Percentiles rank a stretch among this genome's conserved stretches.
Evolutionary conservation across 2,888 invertebrate genomes (phyloP).

Genomic region (Limnephilus auricula): DNA sequence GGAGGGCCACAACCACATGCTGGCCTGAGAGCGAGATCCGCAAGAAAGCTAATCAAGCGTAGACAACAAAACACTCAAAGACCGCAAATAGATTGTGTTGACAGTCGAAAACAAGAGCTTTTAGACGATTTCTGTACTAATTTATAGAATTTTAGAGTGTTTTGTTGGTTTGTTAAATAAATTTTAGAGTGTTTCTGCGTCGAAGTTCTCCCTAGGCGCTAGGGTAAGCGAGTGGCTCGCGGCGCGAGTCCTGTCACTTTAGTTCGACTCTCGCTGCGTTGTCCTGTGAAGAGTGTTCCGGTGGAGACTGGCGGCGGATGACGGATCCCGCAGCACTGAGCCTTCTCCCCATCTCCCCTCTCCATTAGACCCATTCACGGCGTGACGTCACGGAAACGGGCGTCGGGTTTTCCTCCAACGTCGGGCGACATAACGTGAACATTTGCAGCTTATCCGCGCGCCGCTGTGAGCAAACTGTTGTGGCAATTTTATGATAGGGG

Average conservation of each 20-base stretch:
- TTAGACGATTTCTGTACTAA: background rate
- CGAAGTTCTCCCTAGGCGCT: background rate
- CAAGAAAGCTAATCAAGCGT: background rate
- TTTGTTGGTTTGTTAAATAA: background rate
- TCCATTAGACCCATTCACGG: slow-evolving; percentile 58
- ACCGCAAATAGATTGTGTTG: background rate
- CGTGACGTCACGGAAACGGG: slow-evolving; percentile 61
- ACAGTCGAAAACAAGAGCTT: background rate
- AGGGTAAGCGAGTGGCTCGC: slow-evolving; percentile 3
- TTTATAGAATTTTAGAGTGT: background rate
- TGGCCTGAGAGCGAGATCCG: slow-evolving; percentile 14
- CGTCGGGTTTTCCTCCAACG: slow-evolving; percentile 51
- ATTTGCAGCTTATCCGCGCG: slow-evolving; percentile 13
- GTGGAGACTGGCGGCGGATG: slow-evolving; percentile 42
- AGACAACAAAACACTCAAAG: background rate
- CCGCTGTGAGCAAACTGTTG: slow-evolving; percentile 52
- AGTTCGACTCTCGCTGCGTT: slow-evolving; percentile 4
- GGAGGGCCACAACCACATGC: slow-evolving; percentile 58
- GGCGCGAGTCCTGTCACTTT: slow-evolving; percentile 38
- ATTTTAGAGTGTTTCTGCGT: background rate
- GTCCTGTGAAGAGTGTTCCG: slow-evolving; percentile 15
- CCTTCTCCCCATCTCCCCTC: slow-evolving; percentile 24
- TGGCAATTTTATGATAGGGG: slow-evolving; percentile 40
- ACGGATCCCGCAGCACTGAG: slow-evolving; percentile 54
- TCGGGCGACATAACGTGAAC: background rate